These are phyloP conservation scores for Zaprionus capensis DNA, from an alignment of 1,140 invertebrate species.

Conservation along the genomic window DNA sequence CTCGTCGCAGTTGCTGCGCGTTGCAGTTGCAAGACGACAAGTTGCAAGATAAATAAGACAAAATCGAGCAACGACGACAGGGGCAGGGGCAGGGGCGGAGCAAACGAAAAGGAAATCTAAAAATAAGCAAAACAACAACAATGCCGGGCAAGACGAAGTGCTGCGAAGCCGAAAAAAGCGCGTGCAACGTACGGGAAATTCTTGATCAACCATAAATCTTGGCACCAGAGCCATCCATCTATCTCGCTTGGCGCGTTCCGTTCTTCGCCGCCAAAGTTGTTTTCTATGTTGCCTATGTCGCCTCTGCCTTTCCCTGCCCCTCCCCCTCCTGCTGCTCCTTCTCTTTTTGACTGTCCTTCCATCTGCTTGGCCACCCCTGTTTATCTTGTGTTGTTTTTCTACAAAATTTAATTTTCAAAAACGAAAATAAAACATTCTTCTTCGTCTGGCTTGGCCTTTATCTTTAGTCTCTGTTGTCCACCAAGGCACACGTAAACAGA, in stretches of 20 bases:
- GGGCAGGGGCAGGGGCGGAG: constrained; percentile 1
- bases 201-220: constrained; percentile 84
- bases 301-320: neutral
- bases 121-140: constrained; percentile 31
- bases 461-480: constrained; percentile 18
- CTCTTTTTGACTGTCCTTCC: neutral
- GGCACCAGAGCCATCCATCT: constrained; percentile 82
- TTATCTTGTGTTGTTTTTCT: constrained; percentile 53
- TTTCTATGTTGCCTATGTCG: constrained; percentile 56
- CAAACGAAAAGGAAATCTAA: constrained; percentile 48
- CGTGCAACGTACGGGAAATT: constrained; percentile 72
- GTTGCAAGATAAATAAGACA: constrained; percentile 33
- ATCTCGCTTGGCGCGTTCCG: constrained; percentile 78
- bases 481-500: constrained; percentile 42
- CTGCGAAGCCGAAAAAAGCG: constrained; percentile 60
- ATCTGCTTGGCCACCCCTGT: neutral
- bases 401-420: constrained; percentile 74
- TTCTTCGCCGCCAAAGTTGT: constrained; percentile 74
- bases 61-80: neutral
- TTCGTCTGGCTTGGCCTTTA: constrained; percentile 47
- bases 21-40: constrained; percentile 40
- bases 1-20: constrained; percentile 10
- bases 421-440: constrained; percentile 74
- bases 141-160: constrained; percentile 27
- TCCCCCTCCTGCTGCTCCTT: neutral